Evolutionary conservation across 2,797 vertebrate genomes (phyloP).

Genomic region (Takifugu ocellatus): DNA sequence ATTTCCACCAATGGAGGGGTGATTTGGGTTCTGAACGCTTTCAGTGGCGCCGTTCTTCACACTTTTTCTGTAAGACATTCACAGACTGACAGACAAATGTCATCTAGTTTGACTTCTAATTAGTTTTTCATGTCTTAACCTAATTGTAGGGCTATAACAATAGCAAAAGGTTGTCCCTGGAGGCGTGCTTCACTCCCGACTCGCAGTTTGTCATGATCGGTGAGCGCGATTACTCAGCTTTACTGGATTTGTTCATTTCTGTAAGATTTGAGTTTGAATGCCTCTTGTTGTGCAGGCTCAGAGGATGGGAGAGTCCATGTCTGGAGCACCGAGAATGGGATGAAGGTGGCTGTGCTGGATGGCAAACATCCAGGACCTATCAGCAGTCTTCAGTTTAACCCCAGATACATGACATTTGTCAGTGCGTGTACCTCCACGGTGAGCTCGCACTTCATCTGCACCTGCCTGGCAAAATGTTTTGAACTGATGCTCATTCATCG

Average conservation of each 20-base stretch:
- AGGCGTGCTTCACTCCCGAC: conserved; percentile 92
- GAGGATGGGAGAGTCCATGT: conserved; percentile 94
- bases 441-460: conserved; percentile 37
- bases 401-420: conserved; percentile 92
- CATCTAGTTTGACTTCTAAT: neutral
- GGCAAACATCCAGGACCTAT: conserved; percentile 91
- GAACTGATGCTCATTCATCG: neutral
- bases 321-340: conserved; percentile 91
- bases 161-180: conserved; percentile 86
- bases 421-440: conserved; percentile 93
- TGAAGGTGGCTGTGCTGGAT: conserved; percentile 92
- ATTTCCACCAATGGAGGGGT: conserved; percentile 88
- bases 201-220: conserved; percentile 96
- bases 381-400: conserved; percentile 91
- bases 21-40: conserved; percentile 86
- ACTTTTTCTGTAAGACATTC: conserved; percentile 83
- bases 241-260: neutral
- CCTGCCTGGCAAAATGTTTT: neutral
- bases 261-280: neutral
- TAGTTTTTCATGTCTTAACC: conserved; percentile 19
- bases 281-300: conserved; percentile 73
- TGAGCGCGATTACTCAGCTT: conserved; percentile 56
- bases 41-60: conserved; percentile 86
- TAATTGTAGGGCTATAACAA: conserved; percentile 88
- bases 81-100: neutral